Evolutionary conservation across 2,888 invertebrate species (phyloP), one percentile per base, ranked within the genome.

Genomic region (Elysia crispata): DNA sequence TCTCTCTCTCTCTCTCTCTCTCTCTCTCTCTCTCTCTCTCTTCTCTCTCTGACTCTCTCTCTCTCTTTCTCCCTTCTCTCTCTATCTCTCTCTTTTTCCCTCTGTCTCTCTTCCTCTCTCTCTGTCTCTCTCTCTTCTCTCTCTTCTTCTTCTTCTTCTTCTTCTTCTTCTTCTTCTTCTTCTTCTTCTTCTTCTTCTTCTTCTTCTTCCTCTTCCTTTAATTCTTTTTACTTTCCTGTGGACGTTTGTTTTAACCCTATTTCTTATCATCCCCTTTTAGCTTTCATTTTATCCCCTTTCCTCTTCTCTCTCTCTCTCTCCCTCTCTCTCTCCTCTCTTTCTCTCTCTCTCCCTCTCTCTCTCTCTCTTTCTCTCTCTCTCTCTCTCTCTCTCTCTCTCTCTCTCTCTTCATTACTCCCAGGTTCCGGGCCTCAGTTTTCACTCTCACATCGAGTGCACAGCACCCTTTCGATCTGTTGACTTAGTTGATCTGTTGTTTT

Each of bases 271-370:
- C 11, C 5, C 11, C 3, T 41, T 3, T 41, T 3, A 6, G 5
- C 11, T 11, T 41, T 6, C 11, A 3, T 41, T 11, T 41, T 11
- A 6, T 11, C 11, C 41, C 11, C 41, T 41, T 11, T 41, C 41
- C n/a, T n/a, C n/a, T n/a, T n/a, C n/a, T 72, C 70, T 70, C 70
- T 70, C 70, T 70, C 70, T 31, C 70, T 70, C 70, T 70, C 70
- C 33, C 33, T 70, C 70, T 70, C 33, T n/a, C 33, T 54, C 72
- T 23, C 72, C 25, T 3, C 41, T 31, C 20, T 31, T 67, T 76
- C 23, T 76, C 64, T 76, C 30, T 76, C 31, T 76, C 33, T 76
- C 28, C 64, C 62, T 76, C 20, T 72, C 76, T 66, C 41, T 50
- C 50, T 77, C 54, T 54, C 30, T 69, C 67, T 33, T 15, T 49